Conservation (phyloP, 1,140 invertebrate genomes). For the Drosophila orena region DNA sequence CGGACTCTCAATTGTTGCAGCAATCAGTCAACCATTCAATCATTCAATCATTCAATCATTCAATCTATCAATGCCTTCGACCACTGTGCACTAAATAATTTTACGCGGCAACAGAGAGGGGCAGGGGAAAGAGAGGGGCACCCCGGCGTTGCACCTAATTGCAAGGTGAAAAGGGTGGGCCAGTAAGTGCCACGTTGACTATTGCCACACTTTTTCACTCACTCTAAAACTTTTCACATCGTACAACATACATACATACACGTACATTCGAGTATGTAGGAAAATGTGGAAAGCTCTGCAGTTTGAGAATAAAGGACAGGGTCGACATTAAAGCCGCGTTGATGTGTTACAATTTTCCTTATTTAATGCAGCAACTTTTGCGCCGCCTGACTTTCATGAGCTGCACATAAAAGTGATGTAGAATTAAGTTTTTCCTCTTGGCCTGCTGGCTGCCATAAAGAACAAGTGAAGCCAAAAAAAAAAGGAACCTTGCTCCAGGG, state of each 20-base stretch:
- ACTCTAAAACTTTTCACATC: slow-evolving; percentile 36
- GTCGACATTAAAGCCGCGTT: slow-evolving; percentile 12
- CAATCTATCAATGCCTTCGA: slow-evolving; percentile 33
- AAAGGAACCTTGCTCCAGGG: not conserved
- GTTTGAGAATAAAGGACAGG: not conserved
- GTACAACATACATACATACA: slow-evolving; percentile 7
- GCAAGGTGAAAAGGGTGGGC: slow-evolving; percentile 7
- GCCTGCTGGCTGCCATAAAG: slow-evolving; percentile 37
- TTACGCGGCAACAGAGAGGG: not conserved
- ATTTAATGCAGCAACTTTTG: slow-evolving; percentile 42
- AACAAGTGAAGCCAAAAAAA: slow-evolving; percentile 7
- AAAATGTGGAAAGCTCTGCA: slow-evolving; percentile 1
- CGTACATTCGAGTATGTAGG: slow-evolving; percentile 11
- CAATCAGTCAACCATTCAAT: slow-evolving; percentile 43
- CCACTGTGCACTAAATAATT: slow-evolving; percentile 8
- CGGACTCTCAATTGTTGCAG: slow-evolving; percentile 27
- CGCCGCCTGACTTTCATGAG: slow-evolving; percentile 2
- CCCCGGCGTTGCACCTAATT: slow-evolving; percentile 4
- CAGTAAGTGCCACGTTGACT: slow-evolving; percentile 31
- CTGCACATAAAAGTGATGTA: slow-evolving; percentile 63
- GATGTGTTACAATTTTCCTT: slow-evolving; percentile 14
- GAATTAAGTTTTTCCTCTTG: slow-evolving; percentile 63
- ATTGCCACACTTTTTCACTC: slow-evolving; percentile 53
- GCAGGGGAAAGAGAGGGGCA: not conserved
- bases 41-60: slow-evolving; percentile 48